Evolutionary conservation across 2,797 vertebrate species (phyloP).

Genomic region (Falco columbarius): DNA sequence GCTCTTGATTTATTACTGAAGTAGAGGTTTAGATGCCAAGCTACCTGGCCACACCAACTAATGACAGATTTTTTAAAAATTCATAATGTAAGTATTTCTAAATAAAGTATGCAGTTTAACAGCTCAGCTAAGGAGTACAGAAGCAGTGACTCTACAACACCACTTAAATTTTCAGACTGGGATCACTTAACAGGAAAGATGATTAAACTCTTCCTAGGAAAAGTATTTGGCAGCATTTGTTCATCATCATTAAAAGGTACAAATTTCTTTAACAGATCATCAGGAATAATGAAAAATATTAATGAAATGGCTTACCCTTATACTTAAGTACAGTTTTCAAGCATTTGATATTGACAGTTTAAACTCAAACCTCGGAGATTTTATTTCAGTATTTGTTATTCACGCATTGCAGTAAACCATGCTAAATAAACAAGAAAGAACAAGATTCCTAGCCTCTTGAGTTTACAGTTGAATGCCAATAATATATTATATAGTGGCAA

Average conservation of each 20-base stretch:
- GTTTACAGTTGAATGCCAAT: not conserved
- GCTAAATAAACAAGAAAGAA: not conserved
- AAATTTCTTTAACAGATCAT: not conserved
- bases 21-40: not conserved
- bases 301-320: not conserved
- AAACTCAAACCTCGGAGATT: not conserved
- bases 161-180: not conserved
- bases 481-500: not conserved
- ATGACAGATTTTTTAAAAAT: not conserved
- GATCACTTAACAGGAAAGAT: not conserved
- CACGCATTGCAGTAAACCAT: not conserved
- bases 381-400: not conserved
- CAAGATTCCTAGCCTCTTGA: not conserved
- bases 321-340: not conserved
- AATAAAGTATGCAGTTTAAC: not conserved
- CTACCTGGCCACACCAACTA: not conserved
- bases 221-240: not conserved
- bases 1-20: not conserved
- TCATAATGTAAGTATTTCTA: not conserved
- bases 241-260: not conserved
- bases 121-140: not conserved
- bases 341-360: not conserved
- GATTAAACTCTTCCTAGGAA: not conserved
- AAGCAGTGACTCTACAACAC: not conserved
- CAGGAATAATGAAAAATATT: not conserved